A percentile compares a stretch with the other conserved stretches of the same genome.
Conservation (phyloP, 2,113 vertebrate genomes). For the Mandrillus leucophaeus region DNA sequence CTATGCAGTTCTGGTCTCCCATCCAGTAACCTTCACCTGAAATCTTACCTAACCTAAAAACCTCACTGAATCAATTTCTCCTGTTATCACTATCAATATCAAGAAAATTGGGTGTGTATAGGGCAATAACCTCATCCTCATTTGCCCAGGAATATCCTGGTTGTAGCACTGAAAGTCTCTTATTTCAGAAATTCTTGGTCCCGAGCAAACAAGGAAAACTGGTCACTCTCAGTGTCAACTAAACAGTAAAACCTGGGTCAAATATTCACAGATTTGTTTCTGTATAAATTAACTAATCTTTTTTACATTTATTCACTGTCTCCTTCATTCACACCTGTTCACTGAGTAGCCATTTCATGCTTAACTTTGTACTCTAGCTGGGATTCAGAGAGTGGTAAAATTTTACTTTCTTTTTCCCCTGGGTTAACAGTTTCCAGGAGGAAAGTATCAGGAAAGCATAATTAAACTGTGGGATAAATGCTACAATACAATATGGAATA, state of each 20-base stretch:
- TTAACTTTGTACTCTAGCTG: neutral
- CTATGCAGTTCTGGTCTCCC: neutral
- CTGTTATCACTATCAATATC: neutral
- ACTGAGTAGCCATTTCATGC: neutral
- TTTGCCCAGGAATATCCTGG: neutral
- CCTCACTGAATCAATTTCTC: neutral
- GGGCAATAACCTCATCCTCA: fast-evolving
- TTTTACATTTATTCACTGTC: neutral
- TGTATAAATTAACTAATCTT: neutral
- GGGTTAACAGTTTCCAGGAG: neutral
- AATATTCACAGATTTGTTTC: neutral
- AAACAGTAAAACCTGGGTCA: neutral
- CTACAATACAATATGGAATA: neutral
- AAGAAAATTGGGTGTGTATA: neutral
- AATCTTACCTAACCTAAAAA: neutral
- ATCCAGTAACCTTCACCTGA: neutral
- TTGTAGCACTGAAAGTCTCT: neutral
- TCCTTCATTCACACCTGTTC: neutral
- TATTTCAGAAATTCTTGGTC: neutral
- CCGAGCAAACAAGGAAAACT: neutral
- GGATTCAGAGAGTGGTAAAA: neutral
- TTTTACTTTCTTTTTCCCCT: neutral
- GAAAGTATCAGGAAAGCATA: neutral
- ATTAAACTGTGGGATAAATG: neutral
- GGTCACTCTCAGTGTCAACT: neutral